Base-by-base conservation (phyloP, 2,797 vertebrate genomes). In the Crenichthys baileyi region DNA sequence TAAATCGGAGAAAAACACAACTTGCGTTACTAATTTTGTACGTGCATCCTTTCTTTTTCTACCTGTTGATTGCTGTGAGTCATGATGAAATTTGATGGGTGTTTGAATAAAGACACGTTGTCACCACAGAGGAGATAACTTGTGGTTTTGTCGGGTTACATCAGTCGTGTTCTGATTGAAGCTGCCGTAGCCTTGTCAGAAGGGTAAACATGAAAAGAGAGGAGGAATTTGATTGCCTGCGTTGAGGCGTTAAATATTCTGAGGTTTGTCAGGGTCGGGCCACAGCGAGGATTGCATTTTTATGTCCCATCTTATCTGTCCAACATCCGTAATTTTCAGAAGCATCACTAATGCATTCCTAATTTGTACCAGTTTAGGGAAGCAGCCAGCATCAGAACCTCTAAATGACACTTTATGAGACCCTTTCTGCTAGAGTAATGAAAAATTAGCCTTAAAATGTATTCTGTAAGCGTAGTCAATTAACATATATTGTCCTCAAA, bases 31-130 rank as follows among this genome's bases (percentile, higher is more conserved):
- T 87, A 72, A 15, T 85, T 86, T 79, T 83, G 44, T 76, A 41
- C 67, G 48, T 46, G 44, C 5, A 31, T 24, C 58, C 77, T 20
- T 12, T 36, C 15, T 41, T 81, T 81, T 87, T 77, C 58, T 87
- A 72, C 75, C 51, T 68, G 18, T 74, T 48, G 70, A 83, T 85
- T 85, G 75, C 81, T 90, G 65, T 84, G 85, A 89, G 86, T 88
- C 39, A 60, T 79, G 77, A 84, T 89, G 81, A 90, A 91, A 87
- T 82, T 41, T 79, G 81, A 91, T 73, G 78, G 82, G 77, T 83
- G 81, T 88, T 91, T 88, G 74, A 95, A 90, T 95, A 95, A 95
- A 95, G 84, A 83, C 79, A 56, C 68, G 53, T 65, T 87, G 81
- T 89, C 86, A 83, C 80, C 67, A 70, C 79, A 81, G 72, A 79